Evolutionary conservation across 2,888 invertebrate genomes (phyloP), one percentile per base, ranked within the genome.

Genomic region (Alloscopus bannaensis): DNA sequence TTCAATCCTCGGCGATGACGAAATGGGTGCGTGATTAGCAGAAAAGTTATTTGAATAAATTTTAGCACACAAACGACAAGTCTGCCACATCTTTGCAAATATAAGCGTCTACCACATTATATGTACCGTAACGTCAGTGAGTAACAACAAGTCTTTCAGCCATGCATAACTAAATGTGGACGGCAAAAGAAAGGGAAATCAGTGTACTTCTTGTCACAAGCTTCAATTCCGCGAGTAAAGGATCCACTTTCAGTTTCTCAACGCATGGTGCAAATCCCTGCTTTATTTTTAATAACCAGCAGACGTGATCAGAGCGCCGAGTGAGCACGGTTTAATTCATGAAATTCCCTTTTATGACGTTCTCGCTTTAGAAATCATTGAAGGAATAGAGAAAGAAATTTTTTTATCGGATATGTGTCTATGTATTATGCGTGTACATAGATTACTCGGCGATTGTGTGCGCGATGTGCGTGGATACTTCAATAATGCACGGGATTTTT

Each of bases 271-370:
- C 11, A 55, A 55, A 55, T 45, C 45, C 45, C n/a, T 36, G 36
- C 13, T 36, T 36, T 50, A 65, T 29, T 65, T 28, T 65, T 47
- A 31, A 31, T 66, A 50, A 50, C 52, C 66, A 31, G 66, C 52
- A 57, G 57, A 36, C 68, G 60, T 71, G 60, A 6, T 16, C 45
- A 45, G n/a, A 50, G 62, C 71, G 62, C 36, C 20, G 40, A 71
- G 47, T 71, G 60, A 60, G 36, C 18, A 72, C 62, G 62, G 62
- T 50, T 62, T 72, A 72, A 72, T 72, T 72, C 71, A 50, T 20
- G n/a, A 36, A 36, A 36, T 36, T 36, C 36, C 6, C 36, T 36
- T 36, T 36, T 13, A 36, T n/a, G n/a, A n/a, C n/a, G n/a, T n/a
- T n/a, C n/a, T n/a, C n/a, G n/a, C n/a, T n/a, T n/a, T n/a, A n/a